Evolutionary conservation across 2,797 vertebrate genomes (phyloP).

Genomic region (Coregonus suidteri): DNA sequence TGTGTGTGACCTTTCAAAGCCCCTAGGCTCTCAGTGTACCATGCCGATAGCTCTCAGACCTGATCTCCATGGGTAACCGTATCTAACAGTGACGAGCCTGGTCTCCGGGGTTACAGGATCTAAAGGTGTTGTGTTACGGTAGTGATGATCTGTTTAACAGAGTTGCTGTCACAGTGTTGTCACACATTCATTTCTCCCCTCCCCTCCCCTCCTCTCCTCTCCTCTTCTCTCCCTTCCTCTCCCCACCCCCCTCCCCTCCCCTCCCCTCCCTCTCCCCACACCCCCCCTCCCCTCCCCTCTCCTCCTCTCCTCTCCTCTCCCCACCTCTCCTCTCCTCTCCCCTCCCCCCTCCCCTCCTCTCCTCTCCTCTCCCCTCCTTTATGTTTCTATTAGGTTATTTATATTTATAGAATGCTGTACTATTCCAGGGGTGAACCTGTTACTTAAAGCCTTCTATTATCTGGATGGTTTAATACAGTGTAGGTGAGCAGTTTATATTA

Average conservation of each 20-base stretch:
- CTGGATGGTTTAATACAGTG: slow-evolving; percentile 36
- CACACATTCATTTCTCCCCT: background rate
- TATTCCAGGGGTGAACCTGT: background rate
- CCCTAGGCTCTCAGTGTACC: slow-evolving; percentile 27
- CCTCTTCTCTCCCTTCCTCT: too few species aligned
- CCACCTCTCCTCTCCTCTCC: too few species aligned
- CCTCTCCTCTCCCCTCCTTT: too few species aligned
- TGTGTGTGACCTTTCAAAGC: background rate
- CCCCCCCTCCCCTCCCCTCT: too few species aligned
- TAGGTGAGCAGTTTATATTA: slow-evolving; percentile 49
- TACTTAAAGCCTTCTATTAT: background rate
- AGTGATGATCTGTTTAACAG: slow-evolving; percentile 13
- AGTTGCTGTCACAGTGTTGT: background rate
- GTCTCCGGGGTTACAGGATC: slow-evolving; percentile 39
- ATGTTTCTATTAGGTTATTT: background rate
- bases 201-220: too few species aligned
- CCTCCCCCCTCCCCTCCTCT: background rate
- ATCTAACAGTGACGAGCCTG: background rate
- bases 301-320: background rate
- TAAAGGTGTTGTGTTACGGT: slow-evolving; percentile 34
- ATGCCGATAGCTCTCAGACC: slow-evolving; percentile 41
- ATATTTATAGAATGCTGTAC: background rate
- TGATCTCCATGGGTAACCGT: slow-evolving; percentile 31
- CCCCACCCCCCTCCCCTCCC: background rate
- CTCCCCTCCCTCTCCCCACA: too few species aligned